A percentile compares a stretch with the other conserved stretches of the same genome.
Conservation (phyloP, 2,888 invertebrate species). For the Amphipoea lucens region DNA sequence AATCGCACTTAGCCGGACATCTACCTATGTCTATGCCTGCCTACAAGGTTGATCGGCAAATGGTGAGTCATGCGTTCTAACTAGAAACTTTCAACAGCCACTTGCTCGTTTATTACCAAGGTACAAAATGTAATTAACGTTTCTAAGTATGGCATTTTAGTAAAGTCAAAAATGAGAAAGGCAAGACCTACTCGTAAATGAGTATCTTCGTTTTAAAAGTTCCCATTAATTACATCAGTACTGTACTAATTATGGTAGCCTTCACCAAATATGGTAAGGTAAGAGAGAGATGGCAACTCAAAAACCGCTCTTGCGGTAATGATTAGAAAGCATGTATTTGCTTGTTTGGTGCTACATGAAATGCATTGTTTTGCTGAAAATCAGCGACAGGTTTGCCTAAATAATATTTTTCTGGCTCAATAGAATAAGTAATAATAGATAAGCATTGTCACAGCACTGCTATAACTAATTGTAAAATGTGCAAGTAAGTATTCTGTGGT, state of each 20-base stretch:
- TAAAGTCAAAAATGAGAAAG: neutral
- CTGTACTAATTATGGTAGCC: neutral
- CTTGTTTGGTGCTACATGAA: neutral
- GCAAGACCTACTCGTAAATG: neutral
- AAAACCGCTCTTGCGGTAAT: neutral
- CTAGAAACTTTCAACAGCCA: slow-evolving; percentile 16
- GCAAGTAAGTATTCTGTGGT: neutral
- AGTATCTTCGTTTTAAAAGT: neutral
- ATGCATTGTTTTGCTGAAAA: neutral
- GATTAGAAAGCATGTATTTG: slow-evolving; percentile 3
- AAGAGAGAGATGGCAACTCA: neutral
- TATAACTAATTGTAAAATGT: slow-evolving; percentile 4
- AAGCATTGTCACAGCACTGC: slow-evolving; percentile 6
- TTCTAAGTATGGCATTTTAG: neutral
- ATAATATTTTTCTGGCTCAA: neutral
- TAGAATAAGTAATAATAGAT: neutral
- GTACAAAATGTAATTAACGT: neutral
- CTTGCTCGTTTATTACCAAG: neutral
- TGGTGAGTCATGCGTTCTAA: slow-evolving; percentile 29
- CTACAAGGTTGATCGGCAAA: slow-evolving; percentile 24
- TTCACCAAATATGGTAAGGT: neutral
- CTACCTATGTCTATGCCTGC: neutral
- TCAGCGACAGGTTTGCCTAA: neutral
- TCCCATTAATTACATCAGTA: neutral
- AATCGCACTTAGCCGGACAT: neutral